Conservation (phyloP, 2,888 invertebrate genomes). For the Machimus rusticus region DNA sequence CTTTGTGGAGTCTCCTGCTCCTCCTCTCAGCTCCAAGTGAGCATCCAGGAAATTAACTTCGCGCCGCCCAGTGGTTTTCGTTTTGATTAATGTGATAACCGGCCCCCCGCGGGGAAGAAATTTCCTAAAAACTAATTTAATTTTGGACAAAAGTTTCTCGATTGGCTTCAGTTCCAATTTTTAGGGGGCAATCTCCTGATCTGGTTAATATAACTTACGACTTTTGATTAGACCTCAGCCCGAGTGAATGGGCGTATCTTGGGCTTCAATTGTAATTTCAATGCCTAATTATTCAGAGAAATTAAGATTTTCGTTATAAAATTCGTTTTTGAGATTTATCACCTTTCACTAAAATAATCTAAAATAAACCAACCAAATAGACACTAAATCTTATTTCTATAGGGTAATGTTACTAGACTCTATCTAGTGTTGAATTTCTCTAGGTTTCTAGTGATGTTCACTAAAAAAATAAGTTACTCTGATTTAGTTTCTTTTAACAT, state of each 20-base stretch:
- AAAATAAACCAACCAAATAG: too few relatives aligned
- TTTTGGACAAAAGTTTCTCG: background rate
- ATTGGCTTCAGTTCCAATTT: background rate
- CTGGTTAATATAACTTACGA: background rate
- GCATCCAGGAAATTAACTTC: background rate
- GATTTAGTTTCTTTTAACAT: too few relatives aligned
- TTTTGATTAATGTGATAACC: background rate
- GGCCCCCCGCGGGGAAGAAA: background rate
- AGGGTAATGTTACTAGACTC: too few relatives aligned
- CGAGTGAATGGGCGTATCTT: background rate
- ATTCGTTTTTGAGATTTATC: background rate
- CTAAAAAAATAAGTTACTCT: too few relatives aligned
- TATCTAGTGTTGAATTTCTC: too few relatives aligned
- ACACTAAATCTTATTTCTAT: too few relatives aligned
- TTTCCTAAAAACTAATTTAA: background rate
- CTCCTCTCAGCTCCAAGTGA: background rate
- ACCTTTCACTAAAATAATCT: too few relatives aligned
- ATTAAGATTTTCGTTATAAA: background rate
- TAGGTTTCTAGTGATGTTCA: too few relatives aligned
- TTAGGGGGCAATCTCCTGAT: background rate
- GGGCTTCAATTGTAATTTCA: background rate
- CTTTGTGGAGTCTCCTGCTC: background rate
- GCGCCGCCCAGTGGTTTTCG: background rate
- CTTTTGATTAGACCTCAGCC: background rate
- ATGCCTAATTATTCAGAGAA: background rate